Evolutionary conservation across 2,888 invertebrate species (phyloP).

Genomic region (Epiblema foenella): DNA sequence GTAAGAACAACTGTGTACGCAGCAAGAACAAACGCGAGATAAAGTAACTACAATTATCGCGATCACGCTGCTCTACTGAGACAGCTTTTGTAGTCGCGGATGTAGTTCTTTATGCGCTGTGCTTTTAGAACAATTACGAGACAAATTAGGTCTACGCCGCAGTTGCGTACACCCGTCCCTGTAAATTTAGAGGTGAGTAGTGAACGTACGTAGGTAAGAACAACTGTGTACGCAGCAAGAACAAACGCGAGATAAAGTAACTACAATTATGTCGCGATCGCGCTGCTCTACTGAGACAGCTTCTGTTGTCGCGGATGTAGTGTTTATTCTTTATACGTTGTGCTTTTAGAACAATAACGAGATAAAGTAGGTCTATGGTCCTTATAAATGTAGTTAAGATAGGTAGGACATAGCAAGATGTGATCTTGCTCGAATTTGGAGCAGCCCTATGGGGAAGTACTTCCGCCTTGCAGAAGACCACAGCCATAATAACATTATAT

Average conservation of each 20-base stretch:
- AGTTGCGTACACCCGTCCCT: neutral
- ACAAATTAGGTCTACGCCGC: neutral
- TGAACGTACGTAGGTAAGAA: conserved; percentile 64
- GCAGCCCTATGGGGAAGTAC: no score
- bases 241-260: conserved; percentile 16
- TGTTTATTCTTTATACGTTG: neutral
- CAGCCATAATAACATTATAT: no score
- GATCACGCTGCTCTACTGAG: conserved; percentile 41
- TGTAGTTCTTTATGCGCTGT: conserved; percentile 22
- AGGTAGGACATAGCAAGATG: no score
- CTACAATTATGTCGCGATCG: neutral
- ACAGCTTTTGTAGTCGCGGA: conserved; percentile 37
- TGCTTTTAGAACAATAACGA: neutral
- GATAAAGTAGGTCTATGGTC: no score
- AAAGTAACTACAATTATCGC: conserved; percentile 24
- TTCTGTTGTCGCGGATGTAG: neutral
- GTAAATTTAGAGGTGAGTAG: no score
- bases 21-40: neutral
- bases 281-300: conserved; percentile 20
- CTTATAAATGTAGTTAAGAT: no score
- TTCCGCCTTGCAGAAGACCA: no score
- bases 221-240: neutral
- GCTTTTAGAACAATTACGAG: neutral
- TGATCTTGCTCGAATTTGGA: no score
- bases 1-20: conserved; percentile 63